Conservation (phyloP, 2,113 vertebrate genomes). For the Seriola dumerili region DNA sequence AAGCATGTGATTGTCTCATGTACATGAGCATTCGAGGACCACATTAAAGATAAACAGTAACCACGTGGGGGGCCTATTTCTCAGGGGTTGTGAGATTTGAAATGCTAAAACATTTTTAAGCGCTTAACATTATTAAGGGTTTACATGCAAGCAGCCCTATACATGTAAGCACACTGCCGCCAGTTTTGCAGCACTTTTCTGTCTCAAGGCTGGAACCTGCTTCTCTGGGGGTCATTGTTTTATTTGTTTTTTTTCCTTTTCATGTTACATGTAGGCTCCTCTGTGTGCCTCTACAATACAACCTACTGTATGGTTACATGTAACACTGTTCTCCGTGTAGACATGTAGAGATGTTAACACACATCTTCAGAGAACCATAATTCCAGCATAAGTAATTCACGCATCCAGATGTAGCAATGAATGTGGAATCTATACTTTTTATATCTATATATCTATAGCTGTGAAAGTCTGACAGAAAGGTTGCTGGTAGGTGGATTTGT, state of each 20-base stretch:
- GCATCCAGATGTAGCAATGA: not conserved
- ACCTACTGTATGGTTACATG: not conserved
- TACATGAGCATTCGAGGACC: not conserved
- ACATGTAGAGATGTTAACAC: constrained; percentile 2
- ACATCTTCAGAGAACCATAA: not conserved
- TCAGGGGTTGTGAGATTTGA: not conserved
- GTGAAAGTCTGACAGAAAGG: too few relatives aligned
- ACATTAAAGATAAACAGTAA: not conserved
- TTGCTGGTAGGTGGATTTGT: not conserved
- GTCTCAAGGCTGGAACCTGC: not conserved
- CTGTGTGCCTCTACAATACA: not conserved
- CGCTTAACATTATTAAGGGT: not conserved
- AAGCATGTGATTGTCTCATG: constrained; percentile 57
- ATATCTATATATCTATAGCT: too few relatives aligned
- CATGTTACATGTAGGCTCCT: not conserved
- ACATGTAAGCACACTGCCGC: not conserved
- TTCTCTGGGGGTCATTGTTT: not conserved
- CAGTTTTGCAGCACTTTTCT: not conserved
- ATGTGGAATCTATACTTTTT: not conserved
- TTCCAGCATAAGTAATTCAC: not conserved
- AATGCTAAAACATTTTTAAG: constrained; percentile 14
- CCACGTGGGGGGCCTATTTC: constrained; percentile 11
- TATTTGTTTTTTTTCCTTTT: not conserved
- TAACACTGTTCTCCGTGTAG: not conserved
- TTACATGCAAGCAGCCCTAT: not conserved